Evolutionary conservation across 1,140 invertebrate species (phyloP), one percentile per base, ranked within the genome.

Genomic region (Eueides isabella): DNA sequence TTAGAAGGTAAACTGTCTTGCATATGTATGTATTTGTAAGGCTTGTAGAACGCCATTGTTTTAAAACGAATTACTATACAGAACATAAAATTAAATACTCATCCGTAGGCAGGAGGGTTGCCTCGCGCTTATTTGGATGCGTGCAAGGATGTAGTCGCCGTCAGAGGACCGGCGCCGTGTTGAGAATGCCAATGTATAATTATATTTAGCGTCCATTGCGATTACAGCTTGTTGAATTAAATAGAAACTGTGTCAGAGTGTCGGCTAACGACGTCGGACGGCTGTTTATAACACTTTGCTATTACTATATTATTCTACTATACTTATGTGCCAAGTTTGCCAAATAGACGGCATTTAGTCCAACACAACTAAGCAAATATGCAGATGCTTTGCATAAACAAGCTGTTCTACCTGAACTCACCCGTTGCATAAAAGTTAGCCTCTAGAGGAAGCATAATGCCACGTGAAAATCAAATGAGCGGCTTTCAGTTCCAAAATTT

Each of bases 51-150:
- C 77, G 84, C 84, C 81, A 90, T 90, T 90, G 86, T 90, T 91
- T 87, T 86, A 77, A 81, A 85, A 86, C 84, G 81, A 84, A 87
- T 92, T 89, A 89, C 82, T 85, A 90, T 84, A 79, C 80, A 87
- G 85, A 85, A 90, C 86, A 88, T 90, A 84, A 89, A 86, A 90
- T 88, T 87, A 90, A 87, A 85, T 77, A 67, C 85, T 90, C 85
- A 88, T 92, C 86, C 80, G 88, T 92, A 91, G 71, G 88, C 88
- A 76, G 80, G 75, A 80, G 78, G 80, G 80, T 80, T 83, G 78
- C 79, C 69, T 72, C 76, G 65, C 67, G 84, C 85, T 87, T 82
- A 88, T 92, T 92, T 85, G 81, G 87, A 91, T 92, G 89, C 89
- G 81, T 77, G 78, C 73, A 81, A 85, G 83, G 82, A 84, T 74